phyloP scores from a whole-genome alignment of 2,113 vertebrate genomes.

The Amphilophus citrinellus region DNA sequence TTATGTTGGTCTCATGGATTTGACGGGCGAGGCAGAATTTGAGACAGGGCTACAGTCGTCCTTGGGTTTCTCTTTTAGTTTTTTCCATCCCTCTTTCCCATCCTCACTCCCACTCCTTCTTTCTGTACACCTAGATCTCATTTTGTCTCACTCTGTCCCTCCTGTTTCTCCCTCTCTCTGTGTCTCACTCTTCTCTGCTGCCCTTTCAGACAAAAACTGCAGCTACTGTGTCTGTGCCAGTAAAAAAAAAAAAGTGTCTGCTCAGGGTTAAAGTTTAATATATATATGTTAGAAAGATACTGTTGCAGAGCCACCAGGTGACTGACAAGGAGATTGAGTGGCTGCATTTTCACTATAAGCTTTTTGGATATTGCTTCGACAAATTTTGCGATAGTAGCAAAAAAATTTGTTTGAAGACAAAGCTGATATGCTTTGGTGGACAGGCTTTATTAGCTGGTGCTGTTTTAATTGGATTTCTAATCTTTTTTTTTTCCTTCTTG shows the following conservation, averaged over 20 bases:
- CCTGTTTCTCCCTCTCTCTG: neutral
- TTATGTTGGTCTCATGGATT: constrained; percentile 64
- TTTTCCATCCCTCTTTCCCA: constrained; percentile 22
- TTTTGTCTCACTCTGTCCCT: constrained; percentile 3
- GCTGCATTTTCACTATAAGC: constrained; percentile 24
- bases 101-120: constrained; percentile 8
- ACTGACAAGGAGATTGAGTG: constrained; percentile 35
- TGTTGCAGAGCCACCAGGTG: constrained; percentile 40
- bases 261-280: constrained; percentile 56
- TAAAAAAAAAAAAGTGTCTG: neutral
- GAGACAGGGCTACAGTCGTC: constrained; percentile 59
- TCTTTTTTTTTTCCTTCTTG: neutral
- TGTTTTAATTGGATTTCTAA: constrained; percentile 46
- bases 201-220: constrained; percentile 43
- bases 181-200: neutral
- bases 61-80: constrained; percentile 55
- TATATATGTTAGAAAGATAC: constrained; percentile 48
- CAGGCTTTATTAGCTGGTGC: constrained; percentile 37
- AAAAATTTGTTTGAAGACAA: constrained; percentile 30
- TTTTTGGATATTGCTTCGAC: constrained; percentile 43
- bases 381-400: constrained; percentile 24
- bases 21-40: constrained; percentile 72
- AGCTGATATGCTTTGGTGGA: constrained; percentile 34
- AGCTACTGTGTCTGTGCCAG: constrained; percentile 46
- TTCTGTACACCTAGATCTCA: constrained; percentile 13